Conservation (phyloP, 2,113 vertebrate species). For the Addax nasomaculatus region DNA sequence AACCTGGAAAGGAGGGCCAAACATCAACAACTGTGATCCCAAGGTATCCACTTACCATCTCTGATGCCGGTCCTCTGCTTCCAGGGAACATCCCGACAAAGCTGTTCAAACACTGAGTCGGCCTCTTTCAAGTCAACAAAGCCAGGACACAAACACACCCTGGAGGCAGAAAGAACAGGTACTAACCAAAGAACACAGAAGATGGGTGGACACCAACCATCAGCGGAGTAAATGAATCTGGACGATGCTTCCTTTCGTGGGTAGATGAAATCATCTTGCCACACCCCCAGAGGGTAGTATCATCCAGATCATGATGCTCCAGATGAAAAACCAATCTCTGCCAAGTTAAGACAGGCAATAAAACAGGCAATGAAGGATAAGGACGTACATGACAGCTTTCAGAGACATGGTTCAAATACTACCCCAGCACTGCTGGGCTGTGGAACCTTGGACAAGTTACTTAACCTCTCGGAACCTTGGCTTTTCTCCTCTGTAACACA, state of each 20-base stretch:
- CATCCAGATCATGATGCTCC: neutral
- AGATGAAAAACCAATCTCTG: neutral
- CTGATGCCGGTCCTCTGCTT: conserved; percentile 89
- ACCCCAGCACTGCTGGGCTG: neutral
- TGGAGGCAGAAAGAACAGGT: conserved; percentile 58
- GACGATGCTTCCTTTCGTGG: neutral
- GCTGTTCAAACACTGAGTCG: conserved; percentile 90
- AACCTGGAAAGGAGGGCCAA: neutral
- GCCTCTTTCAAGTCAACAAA: conserved; percentile 89
- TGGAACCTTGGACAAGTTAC: neutral
- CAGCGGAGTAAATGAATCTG: neutral
- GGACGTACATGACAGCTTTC: neutral
- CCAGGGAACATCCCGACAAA: conserved; percentile 91
- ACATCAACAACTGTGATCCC: neutral
- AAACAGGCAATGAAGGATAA: neutral
- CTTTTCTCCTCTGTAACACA: neutral
- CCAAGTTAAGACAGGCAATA: neutral
- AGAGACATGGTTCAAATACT: neutral
- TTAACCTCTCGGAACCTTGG: neutral
- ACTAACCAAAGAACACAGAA: neutral
- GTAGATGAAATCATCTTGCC: neutral
- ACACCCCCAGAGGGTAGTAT: neutral
- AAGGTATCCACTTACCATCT: conserved; percentile 76
- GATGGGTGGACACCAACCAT: neutral
- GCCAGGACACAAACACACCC: conserved; percentile 86